Conservation (phyloP, 2,888 invertebrate genomes). For the Gandaritis pyraliata region DNA sequence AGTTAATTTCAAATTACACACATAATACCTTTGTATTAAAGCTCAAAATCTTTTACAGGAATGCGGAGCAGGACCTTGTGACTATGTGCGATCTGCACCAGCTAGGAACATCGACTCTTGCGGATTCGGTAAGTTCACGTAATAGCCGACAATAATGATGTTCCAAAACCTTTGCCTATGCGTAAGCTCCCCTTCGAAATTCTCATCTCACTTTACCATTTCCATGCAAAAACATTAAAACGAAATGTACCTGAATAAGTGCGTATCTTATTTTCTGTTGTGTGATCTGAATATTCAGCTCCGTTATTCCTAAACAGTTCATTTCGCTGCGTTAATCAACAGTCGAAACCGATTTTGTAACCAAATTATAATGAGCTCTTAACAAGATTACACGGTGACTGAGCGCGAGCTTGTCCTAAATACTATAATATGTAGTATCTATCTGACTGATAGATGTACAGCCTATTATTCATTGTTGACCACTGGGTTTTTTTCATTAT, state of each 20-base stretch:
- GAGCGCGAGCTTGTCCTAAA: slow-evolving; percentile 50
- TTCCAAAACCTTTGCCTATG: too few species aligned
- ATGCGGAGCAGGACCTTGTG: slow-evolving; percentile 80
- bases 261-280: too few species aligned
- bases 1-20: too few species aligned
- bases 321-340: neutral
- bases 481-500: too few species aligned
- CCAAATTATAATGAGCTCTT: slow-evolving; percentile 14
- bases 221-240: too few species aligned
- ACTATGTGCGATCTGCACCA: slow-evolving; percentile 89
- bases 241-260: too few species aligned
- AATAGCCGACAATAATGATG: too few species aligned
- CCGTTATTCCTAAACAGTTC: neutral
- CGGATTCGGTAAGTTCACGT: slow-evolving; percentile 82
- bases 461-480: too few species aligned
- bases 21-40: too few species aligned
- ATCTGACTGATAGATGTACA: too few species aligned
- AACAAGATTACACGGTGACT: slow-evolving; percentile 44
- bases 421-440: slow-evolving; percentile 43
- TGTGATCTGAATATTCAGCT: neutral
- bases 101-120: slow-evolving; percentile 86
- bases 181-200: too few species aligned
- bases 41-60: slow-evolving; percentile 58
- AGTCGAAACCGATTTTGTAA: slow-evolving; percentile 22
- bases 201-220: too few species aligned